These are phyloP conservation scores for Hystrix brachyura DNA, from an alignment of 2,113 vertebrate species.

Conservation along the genomic window DNA sequence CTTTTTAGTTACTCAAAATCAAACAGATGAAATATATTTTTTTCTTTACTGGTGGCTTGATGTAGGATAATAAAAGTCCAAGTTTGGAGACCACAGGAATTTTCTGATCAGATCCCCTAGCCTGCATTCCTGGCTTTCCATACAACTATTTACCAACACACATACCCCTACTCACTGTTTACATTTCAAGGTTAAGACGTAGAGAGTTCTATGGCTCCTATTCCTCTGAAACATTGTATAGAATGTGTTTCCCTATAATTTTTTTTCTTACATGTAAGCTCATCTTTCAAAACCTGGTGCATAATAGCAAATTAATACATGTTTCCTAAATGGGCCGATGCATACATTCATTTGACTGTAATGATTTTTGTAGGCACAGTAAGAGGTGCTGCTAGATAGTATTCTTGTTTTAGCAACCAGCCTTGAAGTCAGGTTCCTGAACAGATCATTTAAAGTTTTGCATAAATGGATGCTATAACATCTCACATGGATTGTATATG, in stretches of 20 bases:
- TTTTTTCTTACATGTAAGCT: not conserved
- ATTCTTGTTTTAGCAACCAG: not conserved
- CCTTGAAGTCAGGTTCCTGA: not conserved
- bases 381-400: not conserved
- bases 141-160: not conserved
- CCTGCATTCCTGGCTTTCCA: not conserved
- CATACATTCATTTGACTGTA: not conserved
- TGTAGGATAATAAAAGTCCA: not conserved
- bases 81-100: not conserved
- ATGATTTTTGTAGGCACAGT: not conserved
- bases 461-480: not conserved
- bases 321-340: not conserved
- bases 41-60: not conserved
- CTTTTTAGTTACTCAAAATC: slow-evolving; percentile 1
- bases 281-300: not conserved
- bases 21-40: not conserved
- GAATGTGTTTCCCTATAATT: not conserved
- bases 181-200: not conserved
- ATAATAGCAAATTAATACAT: not conserved
- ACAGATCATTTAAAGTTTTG: not conserved
- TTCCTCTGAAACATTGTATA: not conserved
- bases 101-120: not conserved
- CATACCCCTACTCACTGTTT: not conserved
- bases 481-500: not conserved
- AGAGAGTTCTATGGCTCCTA: not conserved